A percentile compares a stretch with the other conserved stretches of the same genome.
These are phyloP conservation scores for Pipa parva DNA, from an alignment of 2,113 vertebrate genomes.

Conservation along the genomic window DNA sequence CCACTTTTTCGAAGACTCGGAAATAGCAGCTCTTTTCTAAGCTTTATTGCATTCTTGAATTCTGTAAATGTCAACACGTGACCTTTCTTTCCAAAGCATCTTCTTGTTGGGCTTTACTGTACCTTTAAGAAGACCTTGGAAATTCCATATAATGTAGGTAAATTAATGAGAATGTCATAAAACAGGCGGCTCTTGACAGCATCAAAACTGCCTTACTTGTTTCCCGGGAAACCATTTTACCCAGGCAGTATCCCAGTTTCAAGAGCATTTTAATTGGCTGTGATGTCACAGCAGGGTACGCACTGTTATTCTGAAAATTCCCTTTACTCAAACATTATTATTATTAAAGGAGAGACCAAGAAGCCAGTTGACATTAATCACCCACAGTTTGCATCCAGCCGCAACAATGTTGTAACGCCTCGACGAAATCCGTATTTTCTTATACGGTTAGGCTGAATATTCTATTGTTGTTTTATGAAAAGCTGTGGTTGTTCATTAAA, in stretches of 20 bases:
- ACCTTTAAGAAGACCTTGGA: not conserved
- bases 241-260: not conserved
- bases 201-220: not conserved
- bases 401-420: not conserved
- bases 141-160: not conserved
- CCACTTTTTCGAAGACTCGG: too few species aligned
- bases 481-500: too few species aligned
- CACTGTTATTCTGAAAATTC: not conserved
- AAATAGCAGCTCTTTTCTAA: too few species aligned
- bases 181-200: not conserved
- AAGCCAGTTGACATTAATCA: not conserved
- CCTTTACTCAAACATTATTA: not conserved
- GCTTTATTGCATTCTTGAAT: too few species aligned
- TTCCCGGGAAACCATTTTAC: not conserved
- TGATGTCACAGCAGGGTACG: not conserved
- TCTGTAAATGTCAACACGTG: too few species aligned
- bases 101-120: too few species aligned
- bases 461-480: too few species aligned
- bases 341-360: not conserved
- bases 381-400: not conserved
- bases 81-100: too few species aligned
- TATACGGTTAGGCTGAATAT: too few species aligned
- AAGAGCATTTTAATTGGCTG: not conserved
- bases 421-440: too few species aligned
- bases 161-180: not conserved